Base-by-base conservation (phyloP, 2,888 invertebrate species). In the Cosmopolites sordidus region DNA sequence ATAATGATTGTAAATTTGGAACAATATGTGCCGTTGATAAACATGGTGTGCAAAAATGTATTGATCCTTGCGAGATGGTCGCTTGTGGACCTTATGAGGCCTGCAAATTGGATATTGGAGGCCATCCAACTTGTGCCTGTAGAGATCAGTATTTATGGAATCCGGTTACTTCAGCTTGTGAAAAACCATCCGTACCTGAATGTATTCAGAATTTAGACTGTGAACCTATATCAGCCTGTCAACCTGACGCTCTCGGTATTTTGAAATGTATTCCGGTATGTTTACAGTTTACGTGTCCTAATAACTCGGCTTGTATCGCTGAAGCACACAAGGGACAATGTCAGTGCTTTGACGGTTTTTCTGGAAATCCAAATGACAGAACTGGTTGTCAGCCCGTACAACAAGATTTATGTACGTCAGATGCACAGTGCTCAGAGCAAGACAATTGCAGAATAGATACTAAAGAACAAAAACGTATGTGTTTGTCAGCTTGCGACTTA, bases 351-450 rank as follows among this genome's bases (percentile, higher is more conserved):
- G 75, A 82, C 33, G 92, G 92, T 2, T 95, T 83, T 71, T 82
- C 84, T 9, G 95, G 95, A 30, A 94, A 95, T 76, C 90, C 93
- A 14, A 91, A 91, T 66, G 89, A 92, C 68, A 82, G 94, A 16
- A 85, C 85, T 60, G 94, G 94, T n/a, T 94, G 94, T 66, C 79
- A 83, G 62, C 81, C 81, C 11, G 72, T 85, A 1, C 78, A 83
- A 12, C 85, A 83, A 69, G 85, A 92, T 65, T 82, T 86, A 69
- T 94, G 94, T 66, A 77, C 78, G 11, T 83, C 84, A 38, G 89
- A 92, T 71, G 85, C 83, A 27, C 88, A 92, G 70, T 94, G 93
- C 66, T 76, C 85, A 22, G 92, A 92, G 75, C 86, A 84, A 59
- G 88, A 92, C 68, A 81, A 84, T 12, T 94, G 93, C 70, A 80